Evolutionary conservation across 2,113 vertebrate genomes (phyloP).

Genomic region (Otis tarda): DNA sequence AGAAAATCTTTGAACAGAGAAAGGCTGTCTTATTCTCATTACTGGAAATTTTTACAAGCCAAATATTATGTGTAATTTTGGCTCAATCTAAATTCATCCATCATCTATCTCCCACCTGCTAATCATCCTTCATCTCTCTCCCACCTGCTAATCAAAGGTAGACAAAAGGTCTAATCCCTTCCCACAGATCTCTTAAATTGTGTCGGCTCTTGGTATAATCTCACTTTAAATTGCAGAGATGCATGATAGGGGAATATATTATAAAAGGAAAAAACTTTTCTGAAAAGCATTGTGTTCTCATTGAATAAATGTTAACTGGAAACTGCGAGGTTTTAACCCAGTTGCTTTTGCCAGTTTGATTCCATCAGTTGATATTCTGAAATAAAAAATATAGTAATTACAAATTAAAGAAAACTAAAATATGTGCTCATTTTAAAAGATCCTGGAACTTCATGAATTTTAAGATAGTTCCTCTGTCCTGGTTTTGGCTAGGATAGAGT

Average conservation of each 20-base stretch:
- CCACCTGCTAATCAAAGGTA: neutral
- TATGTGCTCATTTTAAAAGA: neutral
- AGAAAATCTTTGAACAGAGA: neutral
- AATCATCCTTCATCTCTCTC: neutral
- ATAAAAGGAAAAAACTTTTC: neutral
- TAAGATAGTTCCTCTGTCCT: neutral
- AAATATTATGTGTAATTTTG: conserved; percentile 7
- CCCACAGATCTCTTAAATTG: neutral
- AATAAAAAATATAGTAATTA: neutral
- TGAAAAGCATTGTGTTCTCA: neutral
- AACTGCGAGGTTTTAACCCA: neutral
- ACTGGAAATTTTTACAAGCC: neutral
- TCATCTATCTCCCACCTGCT: neutral
- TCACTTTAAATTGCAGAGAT: neutral
- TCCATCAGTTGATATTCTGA: neutral
- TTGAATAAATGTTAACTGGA: neutral
- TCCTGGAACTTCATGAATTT: neutral
- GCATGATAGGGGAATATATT: neutral
- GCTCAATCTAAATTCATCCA: neutral
- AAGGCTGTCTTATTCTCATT: neutral
- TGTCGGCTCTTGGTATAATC: neutral
- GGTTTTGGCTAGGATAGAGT: too few species aligned
- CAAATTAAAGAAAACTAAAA: neutral
- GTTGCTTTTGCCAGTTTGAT: neutral
- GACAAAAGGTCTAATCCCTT: neutral